phyloP scores from a whole-genome alignment of 1,140 invertebrate species.

The Mycetomoellerius zeteki region DNA sequence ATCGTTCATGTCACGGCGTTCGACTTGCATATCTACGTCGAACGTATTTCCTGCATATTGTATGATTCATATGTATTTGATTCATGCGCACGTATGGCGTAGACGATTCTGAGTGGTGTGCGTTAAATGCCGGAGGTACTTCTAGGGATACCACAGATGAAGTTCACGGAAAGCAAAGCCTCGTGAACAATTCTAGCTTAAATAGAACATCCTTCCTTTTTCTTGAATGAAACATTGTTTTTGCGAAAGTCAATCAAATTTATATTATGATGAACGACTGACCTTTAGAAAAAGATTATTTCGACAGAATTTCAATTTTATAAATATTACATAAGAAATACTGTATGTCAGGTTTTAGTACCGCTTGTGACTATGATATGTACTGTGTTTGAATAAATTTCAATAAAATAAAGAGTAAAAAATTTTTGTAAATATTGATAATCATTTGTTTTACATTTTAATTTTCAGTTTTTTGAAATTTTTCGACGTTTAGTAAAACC shows the following conservation, averaged over 20 bases:
- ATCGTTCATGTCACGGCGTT: conserved; percentile 68
- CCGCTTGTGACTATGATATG: background rate
- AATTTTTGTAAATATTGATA: background rate
- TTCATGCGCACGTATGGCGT: background rate
- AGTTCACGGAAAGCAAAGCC: background rate
- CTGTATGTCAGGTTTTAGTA: background rate
- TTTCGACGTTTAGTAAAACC: background rate
- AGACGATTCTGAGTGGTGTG: background rate
- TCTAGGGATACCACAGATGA: background rate
- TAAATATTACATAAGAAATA: background rate
- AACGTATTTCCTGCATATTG: conserved; percentile 45
- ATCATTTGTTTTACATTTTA: background rate
- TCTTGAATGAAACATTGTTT: background rate
- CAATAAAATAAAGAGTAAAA: background rate
- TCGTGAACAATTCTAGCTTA: conserved; percentile 12
- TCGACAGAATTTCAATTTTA: background rate
- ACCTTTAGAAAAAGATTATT: background rate
- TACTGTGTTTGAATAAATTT: background rate
- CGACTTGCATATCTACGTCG: conserved; percentile 46
- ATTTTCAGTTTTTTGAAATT: background rate
- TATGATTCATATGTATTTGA: conserved; percentile 41
- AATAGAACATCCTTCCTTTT: background rate
- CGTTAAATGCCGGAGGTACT: conserved; percentile 18
- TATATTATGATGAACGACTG: background rate
- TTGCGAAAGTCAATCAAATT: conserved; percentile 18